Evolutionary conservation across 2,113 vertebrate species (phyloP).

Genomic region (Abramis brama): DNA sequence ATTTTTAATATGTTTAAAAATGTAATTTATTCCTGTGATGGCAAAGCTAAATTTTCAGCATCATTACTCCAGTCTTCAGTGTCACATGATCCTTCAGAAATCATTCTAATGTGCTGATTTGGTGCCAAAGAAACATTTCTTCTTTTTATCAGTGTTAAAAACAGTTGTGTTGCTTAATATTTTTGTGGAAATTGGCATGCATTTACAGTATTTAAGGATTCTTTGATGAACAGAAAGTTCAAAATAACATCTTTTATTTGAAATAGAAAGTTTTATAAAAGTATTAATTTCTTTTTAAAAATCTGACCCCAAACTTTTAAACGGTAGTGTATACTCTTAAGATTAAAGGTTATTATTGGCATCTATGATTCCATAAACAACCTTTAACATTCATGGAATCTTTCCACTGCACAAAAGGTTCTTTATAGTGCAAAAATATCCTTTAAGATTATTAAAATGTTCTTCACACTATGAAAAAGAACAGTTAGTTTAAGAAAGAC

Average conservation of each 20-base stretch:
- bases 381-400: too few species aligned
- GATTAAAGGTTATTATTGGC: too few species aligned
- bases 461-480: too few species aligned
- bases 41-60: neutral
- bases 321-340: neutral
- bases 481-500: too few species aligned
- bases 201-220: neutral
- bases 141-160: neutral
- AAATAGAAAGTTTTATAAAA: neutral
- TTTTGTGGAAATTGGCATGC: neutral
- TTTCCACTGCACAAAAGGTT: too few species aligned
- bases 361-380: too few species aligned
- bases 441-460: too few species aligned
- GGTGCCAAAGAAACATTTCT: neutral
- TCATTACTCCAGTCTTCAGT: neutral
- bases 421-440: too few species aligned
- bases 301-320: neutral
- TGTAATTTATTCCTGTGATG: neutral
- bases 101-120: neutral
- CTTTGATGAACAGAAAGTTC: neutral
- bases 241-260: neutral
- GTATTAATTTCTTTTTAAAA: neutral
- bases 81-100: neutral
- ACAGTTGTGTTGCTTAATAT: neutral
- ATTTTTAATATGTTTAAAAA: conserved; percentile 1